These are phyloP conservation scores for Sepioteuthis lessoniana DNA, from an alignment of 2,888 invertebrate genomes.

Conservation along the genomic window DNA sequence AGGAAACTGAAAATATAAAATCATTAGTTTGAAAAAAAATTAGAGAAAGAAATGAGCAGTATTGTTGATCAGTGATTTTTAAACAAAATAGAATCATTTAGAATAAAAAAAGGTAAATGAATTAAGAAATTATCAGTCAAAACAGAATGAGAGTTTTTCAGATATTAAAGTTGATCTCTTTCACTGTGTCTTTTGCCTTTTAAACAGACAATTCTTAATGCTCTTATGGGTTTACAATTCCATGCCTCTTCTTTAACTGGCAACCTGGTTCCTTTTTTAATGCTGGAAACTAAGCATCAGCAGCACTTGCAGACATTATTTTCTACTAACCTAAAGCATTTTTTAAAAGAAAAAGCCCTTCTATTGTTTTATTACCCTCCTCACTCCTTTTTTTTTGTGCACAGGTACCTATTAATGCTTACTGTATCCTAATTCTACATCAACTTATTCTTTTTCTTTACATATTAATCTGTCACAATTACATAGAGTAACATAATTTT, in stretches of 20 bases:
- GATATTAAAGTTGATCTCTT: neutral
- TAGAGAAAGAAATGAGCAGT: no score
- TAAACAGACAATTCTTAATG: neutral
- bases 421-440: neutral
- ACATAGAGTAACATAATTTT: neutral
- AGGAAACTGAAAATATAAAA: no score
- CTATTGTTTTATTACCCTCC: neutral
- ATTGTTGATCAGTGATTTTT: no score
- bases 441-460: neutral
- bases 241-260: neutral
- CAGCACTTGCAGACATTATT: neutral
- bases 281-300: neutral
- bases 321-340: neutral
- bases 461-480: neutral
- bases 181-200: neutral
- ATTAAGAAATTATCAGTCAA: neutral
- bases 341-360: neutral
- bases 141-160: neutral
- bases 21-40: no score
- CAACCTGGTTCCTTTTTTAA: neutral
- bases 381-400: neutral
- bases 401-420: neutral
- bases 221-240: neutral
- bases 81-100: no score
- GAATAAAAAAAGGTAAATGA: no score